A percentile compares a stretch with the other conserved stretches of the same genome.
phyloP scores from a whole-genome alignment of 2,113 vertebrate species.

The Athene noctua region DNA sequence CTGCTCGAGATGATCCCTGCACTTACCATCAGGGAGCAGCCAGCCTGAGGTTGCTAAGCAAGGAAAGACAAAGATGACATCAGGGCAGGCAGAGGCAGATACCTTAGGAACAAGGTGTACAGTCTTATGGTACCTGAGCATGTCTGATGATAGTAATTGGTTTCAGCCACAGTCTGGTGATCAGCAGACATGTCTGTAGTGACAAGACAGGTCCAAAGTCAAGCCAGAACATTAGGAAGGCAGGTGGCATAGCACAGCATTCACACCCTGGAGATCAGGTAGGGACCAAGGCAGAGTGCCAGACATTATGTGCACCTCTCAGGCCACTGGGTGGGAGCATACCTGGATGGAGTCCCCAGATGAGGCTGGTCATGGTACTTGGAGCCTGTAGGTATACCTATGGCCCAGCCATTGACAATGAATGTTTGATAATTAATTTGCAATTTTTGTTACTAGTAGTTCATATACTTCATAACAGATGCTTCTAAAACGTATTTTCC shows the following conservation, averaged over 20 bases:
- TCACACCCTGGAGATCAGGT: background rate
- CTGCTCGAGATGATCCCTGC: background rate
- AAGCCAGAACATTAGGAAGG: background rate
- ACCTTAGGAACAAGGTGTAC: background rate
- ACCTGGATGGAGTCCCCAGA: too few species aligned
- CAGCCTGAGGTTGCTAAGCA: background rate
- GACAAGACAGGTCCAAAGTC: background rate
- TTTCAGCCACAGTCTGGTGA: background rate
- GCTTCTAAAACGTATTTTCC: background rate
- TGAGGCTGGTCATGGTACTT: too few species aligned
- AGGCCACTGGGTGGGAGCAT: background rate
- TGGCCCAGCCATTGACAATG: background rate
- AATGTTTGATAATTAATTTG: background rate
- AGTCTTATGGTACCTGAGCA: background rate
- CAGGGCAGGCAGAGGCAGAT: background rate
- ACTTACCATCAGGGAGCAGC: background rate
- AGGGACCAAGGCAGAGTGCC: background rate
- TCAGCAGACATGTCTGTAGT: background rate
- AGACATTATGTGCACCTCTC: background rate
- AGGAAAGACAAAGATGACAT: background rate
- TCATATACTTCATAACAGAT: background rate
- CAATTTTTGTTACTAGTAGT: background rate
- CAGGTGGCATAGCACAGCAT: background rate
- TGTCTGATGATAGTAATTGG: background rate
- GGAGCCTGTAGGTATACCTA: background rate